A percentile compares a stretch with the other conserved stretches of the same genome.
phyloP scores from a whole-genome alignment of 1,140 invertebrate genomes.

The Agrilus planipennis region DNA sequence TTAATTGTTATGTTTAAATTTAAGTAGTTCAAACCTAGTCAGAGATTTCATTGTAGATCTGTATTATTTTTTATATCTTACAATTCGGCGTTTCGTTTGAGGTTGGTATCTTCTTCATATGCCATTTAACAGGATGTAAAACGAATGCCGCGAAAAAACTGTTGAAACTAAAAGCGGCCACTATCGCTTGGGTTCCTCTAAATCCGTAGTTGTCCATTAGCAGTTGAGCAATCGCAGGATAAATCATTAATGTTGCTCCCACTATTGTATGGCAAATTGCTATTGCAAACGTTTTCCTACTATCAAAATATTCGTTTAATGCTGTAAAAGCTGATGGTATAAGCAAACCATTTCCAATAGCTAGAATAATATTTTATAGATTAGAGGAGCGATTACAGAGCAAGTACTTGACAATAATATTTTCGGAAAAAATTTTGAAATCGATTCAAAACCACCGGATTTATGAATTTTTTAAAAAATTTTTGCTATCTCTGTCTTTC shows the following conservation, averaged over 20 bases:
- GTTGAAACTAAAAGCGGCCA: conserved; percentile 49
- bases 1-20: too few relatives aligned
- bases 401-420: too few relatives aligned
- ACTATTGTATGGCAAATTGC: conserved; percentile 45
- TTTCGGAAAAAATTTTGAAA: too few relatives aligned
- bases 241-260: conserved; percentile 41
- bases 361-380: too few relatives aligned
- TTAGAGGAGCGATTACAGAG: too few relatives aligned
- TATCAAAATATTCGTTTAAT: conserved; percentile 46
- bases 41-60: too few relatives aligned
- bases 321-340: conserved; percentile 44
- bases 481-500: too few relatives aligned
- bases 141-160: conserved; percentile 47
- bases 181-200: conserved; percentile 42
- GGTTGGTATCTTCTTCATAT: conserved; percentile 46
- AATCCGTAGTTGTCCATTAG: conserved; percentile 44
- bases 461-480: too few relatives aligned
- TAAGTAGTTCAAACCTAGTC: too few relatives aligned
- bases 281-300: conserved; percentile 45
- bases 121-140: conserved; percentile 56
- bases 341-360: conserved; percentile 44
- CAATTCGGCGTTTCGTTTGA: too few relatives aligned
- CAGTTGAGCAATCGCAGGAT: conserved; percentile 40
- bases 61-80: too few relatives aligned
- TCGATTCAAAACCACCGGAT: too few relatives aligned